Percentiles rank a stretch among this genome's conserved stretches.
Evolutionary conservation across 1,140 invertebrate species (phyloP).

Genomic region (Trichoplusia ni): DNA sequence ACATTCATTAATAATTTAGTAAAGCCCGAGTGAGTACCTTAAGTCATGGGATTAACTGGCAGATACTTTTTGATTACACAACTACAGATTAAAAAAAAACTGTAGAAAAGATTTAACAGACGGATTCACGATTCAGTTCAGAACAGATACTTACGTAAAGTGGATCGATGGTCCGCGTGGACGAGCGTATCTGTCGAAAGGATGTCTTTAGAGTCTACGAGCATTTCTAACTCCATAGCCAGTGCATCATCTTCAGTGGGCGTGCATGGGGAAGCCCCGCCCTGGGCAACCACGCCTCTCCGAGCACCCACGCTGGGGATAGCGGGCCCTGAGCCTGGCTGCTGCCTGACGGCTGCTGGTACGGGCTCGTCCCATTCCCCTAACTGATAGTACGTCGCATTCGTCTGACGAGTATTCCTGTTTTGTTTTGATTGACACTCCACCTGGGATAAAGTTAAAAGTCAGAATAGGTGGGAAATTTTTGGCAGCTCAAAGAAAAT

Average conservation of each 20-base stretch:
- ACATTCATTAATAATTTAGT: too few species aligned
- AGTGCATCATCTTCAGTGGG: slow-evolving; percentile 42
- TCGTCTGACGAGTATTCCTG: slow-evolving; percentile 51
- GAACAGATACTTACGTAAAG: slow-evolving; percentile 44
- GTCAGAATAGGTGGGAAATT: not conserved
- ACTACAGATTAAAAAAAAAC: too few species aligned
- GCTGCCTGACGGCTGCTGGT: slow-evolving; percentile 34
- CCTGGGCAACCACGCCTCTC: slow-evolving; percentile 49
- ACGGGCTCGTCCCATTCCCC: slow-evolving; percentile 37
- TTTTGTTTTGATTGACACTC: slow-evolving; percentile 52
- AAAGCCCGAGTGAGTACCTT: too few species aligned
- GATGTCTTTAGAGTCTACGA: slow-evolving; percentile 68
- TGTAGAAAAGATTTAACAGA: too few species aligned
- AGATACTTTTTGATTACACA: too few species aligned
- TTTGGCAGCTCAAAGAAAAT: too few species aligned
- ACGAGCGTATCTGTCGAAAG: slow-evolving; percentile 73
- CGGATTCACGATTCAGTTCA: not conserved
- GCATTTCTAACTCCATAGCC: slow-evolving; percentile 72
- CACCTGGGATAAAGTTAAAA: slow-evolving; percentile 44
- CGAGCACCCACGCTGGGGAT: slow-evolving; percentile 14
- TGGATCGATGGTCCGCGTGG: slow-evolving; percentile 63
- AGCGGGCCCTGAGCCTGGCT: too few species aligned
- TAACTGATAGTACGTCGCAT: slow-evolving; percentile 45
- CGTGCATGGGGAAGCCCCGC: slow-evolving; percentile 47
- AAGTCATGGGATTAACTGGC: too few species aligned